A percentile compares a stretch with the other conserved stretches of the same genome.
Conservation (phyloP, 30 jellyfish, hydroid and myxozoan species). For the Catostylus mosaicus region DNA sequence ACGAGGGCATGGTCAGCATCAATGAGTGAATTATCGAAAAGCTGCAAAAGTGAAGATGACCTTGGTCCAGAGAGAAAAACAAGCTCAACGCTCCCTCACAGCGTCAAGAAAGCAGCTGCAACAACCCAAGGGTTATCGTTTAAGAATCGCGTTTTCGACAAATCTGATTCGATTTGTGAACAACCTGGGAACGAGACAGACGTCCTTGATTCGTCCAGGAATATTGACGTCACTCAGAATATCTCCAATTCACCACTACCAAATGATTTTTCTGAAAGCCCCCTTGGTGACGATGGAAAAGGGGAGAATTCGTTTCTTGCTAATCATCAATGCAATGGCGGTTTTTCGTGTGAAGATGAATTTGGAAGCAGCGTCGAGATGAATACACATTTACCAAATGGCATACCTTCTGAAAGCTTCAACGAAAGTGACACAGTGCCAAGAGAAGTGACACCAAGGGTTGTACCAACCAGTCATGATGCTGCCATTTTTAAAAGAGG, state of each 20-base stretch:
- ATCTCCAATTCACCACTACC: not conserved
- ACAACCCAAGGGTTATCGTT: not conserved
- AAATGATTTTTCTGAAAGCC: not conserved
- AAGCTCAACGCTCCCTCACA: constrained; percentile 22
- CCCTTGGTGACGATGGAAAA: not conserved
- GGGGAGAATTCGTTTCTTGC: not conserved
- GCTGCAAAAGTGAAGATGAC: constrained; percentile 27
- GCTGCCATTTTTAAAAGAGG: not conserved
- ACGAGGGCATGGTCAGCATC: constrained; percentile 62
- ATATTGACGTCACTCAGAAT: not conserved
- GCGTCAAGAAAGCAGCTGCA: not conserved
- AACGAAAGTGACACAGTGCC: not conserved
- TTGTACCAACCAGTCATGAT: not conserved
- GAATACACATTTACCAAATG: constrained; percentile 6
- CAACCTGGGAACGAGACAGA: not conserved
- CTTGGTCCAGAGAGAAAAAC: not conserved
- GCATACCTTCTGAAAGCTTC: not conserved
- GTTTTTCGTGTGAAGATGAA: not conserved
- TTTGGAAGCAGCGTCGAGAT: not conserved
- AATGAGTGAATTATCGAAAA: constrained; percentile 48
- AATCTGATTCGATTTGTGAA: constrained; percentile 8
- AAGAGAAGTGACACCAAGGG: constrained; percentile 11
- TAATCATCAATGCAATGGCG: not conserved
- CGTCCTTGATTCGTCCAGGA: not conserved
- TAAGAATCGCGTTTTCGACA: not conserved